A percentile compares a stretch with the other conserved stretches of the same genome.
Conservation (phyloP, 2,113 vertebrate species). For the Rhadina sibilatrix region DNA sequence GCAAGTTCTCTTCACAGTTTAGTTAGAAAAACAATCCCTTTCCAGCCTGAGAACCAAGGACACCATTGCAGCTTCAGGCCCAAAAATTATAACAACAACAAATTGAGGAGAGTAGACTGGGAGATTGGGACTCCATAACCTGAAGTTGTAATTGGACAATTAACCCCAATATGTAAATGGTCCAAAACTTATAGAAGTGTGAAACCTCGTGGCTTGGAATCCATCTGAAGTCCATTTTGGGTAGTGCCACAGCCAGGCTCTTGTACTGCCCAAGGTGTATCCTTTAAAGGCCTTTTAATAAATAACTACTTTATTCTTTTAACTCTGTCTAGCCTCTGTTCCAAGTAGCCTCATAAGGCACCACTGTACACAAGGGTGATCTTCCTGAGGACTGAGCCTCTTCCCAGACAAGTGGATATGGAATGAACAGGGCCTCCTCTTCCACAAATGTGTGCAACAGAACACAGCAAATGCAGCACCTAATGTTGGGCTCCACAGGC, state of each 20-base stretch:
- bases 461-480: background rate
- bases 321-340: background rate
- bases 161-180: background rate
- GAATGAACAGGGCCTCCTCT: rapidly evolving
- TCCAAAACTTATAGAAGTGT: background rate
- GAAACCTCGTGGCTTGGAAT: background rate
- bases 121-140: background rate
- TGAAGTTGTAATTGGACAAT: background rate
- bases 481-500: background rate
- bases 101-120: background rate
- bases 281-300: background rate
- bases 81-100: background rate
- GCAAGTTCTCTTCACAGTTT: background rate
- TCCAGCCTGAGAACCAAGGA: background rate
- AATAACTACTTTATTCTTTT: background rate
- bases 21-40: background rate
- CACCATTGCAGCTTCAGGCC: background rate
- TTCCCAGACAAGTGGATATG: background rate
- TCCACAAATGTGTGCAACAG: rapidly evolving
- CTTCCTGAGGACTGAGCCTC: background rate
- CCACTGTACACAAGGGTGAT: background rate
- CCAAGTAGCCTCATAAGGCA: background rate
- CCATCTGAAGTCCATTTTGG: background rate
- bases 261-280: background rate
- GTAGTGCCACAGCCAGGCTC: background rate